A percentile compares a stretch with the other conserved stretches of the same genome.
Conservation (phyloP, 2,113 vertebrate species). For the Neolamprologus fasciatus region DNA sequence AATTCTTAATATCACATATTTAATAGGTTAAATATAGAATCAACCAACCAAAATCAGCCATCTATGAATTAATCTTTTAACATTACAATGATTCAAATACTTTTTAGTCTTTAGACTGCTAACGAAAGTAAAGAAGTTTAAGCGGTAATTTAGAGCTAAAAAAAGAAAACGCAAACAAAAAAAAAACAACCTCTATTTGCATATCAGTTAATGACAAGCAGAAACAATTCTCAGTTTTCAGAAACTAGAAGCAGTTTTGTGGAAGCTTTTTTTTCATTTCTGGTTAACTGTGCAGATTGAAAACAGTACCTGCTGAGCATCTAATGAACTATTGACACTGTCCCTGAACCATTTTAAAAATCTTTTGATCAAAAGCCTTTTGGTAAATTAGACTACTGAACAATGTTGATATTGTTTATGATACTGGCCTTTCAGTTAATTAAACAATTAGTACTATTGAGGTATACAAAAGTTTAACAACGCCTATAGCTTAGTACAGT, state of each 20-base stretch:
- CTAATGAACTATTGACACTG: not conserved
- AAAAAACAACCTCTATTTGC: fast-evolving
- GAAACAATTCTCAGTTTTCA: not conserved
- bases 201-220: not conserved
- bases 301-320: not conserved
- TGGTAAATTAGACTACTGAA: not conserved
- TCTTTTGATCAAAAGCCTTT: not conserved
- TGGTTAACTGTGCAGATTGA: not conserved
- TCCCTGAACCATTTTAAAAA: not conserved
- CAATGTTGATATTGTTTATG: not conserved
- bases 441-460: not conserved
- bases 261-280: not conserved
- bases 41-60: not conserved
- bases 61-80: not conserved
- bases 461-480: not conserved
- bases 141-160: not conserved
- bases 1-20: not conserved
- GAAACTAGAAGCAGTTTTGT: not conserved
- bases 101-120: not conserved
- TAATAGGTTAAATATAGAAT: not conserved
- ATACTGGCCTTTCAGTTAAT: not conserved
- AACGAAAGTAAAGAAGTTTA: not conserved
- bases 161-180: not conserved
- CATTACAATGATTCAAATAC: not conserved
- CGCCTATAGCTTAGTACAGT: not conserved